phyloP scores from a whole-genome alignment of 2,797 vertebrate species.

The Premnoplex brunnescens region DNA sequence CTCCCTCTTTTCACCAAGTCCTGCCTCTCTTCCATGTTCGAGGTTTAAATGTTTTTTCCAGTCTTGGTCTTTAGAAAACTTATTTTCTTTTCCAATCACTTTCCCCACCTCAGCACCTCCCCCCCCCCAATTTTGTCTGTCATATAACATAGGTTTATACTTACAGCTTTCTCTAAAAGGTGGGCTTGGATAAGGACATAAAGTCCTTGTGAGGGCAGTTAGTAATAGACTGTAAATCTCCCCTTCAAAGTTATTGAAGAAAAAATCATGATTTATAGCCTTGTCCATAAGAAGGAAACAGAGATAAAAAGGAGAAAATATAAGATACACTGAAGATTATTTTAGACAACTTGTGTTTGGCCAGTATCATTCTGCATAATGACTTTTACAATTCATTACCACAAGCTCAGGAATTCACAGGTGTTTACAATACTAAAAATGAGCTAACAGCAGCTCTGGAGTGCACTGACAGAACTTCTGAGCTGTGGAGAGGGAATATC shows the following conservation, averaged over 20 bases:
- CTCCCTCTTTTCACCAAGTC: not conserved
- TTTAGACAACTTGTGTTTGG: not conserved
- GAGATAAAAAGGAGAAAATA: not conserved
- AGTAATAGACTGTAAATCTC: not conserved
- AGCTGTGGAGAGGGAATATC: not conserved
- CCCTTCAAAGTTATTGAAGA: not conserved
- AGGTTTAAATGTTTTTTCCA: not conserved
- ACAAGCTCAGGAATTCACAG: not conserved
- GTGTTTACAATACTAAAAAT: not conserved
- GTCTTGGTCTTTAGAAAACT: not conserved
- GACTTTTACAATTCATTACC: not conserved
- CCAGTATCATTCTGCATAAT: not conserved
- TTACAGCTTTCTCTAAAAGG: not conserved
- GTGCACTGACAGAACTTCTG: not conserved
- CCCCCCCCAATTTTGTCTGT: not conserved
- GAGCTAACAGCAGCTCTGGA: not conserved
- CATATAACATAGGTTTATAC: not conserved
- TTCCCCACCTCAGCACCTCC: no score
- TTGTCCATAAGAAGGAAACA: not conserved
- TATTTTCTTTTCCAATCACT: not conserved
- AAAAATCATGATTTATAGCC: not conserved
- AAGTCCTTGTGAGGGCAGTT: not conserved
- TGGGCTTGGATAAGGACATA: not conserved
- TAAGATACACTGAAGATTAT: not conserved
- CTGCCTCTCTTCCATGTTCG: not conserved